Evolutionary conservation across 2,888 invertebrate species (phyloP).

Genomic region (Lasioglossum morio): DNA sequence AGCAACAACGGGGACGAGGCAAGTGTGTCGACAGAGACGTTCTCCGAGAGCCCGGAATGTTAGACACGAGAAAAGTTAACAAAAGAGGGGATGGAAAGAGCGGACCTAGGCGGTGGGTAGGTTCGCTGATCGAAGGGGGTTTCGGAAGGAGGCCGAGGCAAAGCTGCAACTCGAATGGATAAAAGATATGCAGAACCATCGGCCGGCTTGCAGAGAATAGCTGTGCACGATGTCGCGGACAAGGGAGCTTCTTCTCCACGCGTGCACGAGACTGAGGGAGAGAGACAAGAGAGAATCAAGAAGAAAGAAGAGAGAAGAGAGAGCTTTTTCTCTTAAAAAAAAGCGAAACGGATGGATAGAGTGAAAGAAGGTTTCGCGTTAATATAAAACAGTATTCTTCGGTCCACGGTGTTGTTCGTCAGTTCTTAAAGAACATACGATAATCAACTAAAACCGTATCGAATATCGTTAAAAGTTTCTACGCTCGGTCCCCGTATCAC

Average conservation of each 20-base stretch:
- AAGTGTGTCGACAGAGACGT: neutral
- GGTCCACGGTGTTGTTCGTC: conserved; percentile 57
- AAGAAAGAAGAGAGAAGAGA: neutral
- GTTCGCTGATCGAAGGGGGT: neutral
- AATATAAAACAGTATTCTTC: conserved; percentile 65
- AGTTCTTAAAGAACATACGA: conserved; percentile 63
- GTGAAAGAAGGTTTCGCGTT: conserved; percentile 39
- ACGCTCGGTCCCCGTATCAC: conserved; percentile 67
- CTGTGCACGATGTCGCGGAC: neutral
- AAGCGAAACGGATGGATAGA: neutral
- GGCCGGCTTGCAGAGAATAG: neutral
- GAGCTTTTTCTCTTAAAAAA: neutral
- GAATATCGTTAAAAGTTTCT: conserved; percentile 55
- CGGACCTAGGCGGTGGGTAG: neutral
- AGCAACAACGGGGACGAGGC: conserved; percentile 4
- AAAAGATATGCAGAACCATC: neutral
- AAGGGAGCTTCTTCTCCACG: conserved; percentile 19
- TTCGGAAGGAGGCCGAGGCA: neutral
- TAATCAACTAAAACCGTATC: conserved; percentile 60
- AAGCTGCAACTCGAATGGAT: conserved; percentile 16
- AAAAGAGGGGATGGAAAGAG: neutral
- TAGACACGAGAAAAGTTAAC: conserved; percentile 3
- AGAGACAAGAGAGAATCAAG: neutral
- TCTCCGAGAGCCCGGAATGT: neutral
- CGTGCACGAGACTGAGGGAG: neutral